A percentile compares a stretch with the other conserved stretches of the same genome.
phyloP scores from a whole-genome alignment of 2,888 invertebrate species.

The Stenchaetothrips biformis region DNA sequence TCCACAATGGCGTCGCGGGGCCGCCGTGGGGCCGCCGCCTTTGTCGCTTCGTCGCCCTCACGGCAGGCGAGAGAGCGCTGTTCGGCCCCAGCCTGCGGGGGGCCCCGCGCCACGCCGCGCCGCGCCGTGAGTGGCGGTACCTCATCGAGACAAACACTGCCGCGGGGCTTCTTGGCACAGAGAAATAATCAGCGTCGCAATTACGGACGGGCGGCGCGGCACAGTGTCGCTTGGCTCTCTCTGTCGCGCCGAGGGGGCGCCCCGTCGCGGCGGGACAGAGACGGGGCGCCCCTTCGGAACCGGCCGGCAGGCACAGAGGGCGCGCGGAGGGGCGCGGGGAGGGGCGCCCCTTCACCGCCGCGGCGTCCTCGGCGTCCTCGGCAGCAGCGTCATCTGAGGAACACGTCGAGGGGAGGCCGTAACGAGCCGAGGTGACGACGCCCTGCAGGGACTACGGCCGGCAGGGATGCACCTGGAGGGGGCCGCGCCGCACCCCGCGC shows the following conservation, averaged over 20 bases:
- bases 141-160: too few species aligned
- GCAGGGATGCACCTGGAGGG: neutral
- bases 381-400: too few species aligned
- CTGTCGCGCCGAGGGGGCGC: neutral
- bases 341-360: too few species aligned
- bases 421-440: neutral
- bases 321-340: too few species aligned
- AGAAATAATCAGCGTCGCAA: neutral
- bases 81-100: neutral
- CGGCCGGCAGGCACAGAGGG: too few species aligned
- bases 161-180: too few species aligned
- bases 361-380: too few species aligned
- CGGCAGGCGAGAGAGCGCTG: too few species aligned
- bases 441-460: too few species aligned
- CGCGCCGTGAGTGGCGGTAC: neutral
- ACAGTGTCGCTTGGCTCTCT: too few species aligned
- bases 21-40: neutral
- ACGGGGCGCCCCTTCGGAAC: too few species aligned
- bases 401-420: too few species aligned
- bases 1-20: neutral
- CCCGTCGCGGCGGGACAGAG: neutral
- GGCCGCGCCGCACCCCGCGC: neutral
- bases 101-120: neutral
- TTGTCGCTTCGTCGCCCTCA: neutral
- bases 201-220: neutral